phyloP scores from a whole-genome alignment of 2,888 invertebrate species.

The Limenitis camilla region DNA sequence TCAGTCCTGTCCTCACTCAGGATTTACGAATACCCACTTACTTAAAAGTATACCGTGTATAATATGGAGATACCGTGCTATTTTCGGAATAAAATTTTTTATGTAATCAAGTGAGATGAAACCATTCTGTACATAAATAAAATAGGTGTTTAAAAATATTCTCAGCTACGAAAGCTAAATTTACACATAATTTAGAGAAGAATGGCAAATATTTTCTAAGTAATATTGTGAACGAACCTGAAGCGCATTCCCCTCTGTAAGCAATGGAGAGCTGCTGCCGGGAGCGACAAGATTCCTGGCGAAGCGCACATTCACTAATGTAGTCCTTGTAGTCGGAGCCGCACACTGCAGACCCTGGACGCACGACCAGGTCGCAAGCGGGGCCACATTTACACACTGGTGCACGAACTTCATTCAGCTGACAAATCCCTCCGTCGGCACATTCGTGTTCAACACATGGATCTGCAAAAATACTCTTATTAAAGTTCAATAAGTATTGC shows the following conservation, averaged over 20 bases:
- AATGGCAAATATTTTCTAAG: too few relatives aligned
- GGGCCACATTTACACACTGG: conserved; percentile 88
- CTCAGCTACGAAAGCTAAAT: too few relatives aligned
- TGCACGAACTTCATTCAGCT: conserved; percentile 83
- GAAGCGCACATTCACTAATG: conserved; percentile 86
- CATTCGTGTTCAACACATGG: conserved; percentile 88
- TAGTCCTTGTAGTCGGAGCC: conserved; percentile 87
- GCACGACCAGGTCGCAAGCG: conserved; percentile 82
- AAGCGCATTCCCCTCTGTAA: conserved; percentile 87
- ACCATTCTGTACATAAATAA: too few relatives aligned
- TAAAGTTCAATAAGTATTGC: too few relatives aligned
- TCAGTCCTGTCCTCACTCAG: too few relatives aligned
- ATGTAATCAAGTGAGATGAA: too few relatives aligned
- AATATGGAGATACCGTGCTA: too few relatives aligned
- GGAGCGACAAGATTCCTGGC: conserved; percentile 85
- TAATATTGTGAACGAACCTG: conserved; percentile 69
- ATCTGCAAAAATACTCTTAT: conserved; percentile 70
- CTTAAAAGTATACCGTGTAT: too few relatives aligned
- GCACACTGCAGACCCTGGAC: conserved; percentile 80
- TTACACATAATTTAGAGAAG: too few relatives aligned
- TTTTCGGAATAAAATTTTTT: too few relatives aligned
- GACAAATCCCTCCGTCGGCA: conserved; percentile 86
- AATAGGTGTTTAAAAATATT: too few relatives aligned
- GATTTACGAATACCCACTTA: too few relatives aligned
- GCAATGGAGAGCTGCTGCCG: conserved; percentile 83